Conservation (phyloP, 2,888 invertebrate species). For the Conistra vaccinii region DNA sequence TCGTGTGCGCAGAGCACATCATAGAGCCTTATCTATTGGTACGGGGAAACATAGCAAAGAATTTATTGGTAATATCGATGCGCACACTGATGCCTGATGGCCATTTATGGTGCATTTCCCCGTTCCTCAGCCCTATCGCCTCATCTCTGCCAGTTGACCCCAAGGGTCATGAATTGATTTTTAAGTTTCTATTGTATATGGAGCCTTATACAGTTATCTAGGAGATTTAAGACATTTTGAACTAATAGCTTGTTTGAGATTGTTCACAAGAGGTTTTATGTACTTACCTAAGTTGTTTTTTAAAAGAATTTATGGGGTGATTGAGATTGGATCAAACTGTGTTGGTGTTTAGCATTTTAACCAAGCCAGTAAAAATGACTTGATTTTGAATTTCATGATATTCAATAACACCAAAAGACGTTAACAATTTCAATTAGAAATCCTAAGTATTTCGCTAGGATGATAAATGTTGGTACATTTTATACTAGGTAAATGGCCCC, state of each 20-base stretch:
- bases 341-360: background rate
- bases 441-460: background rate
- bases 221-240: slow-evolving; percentile 52
- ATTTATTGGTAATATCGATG: slow-evolving; percentile 88
- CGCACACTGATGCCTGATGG: slow-evolving; percentile 83
- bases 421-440: background rate
- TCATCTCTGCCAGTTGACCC: slow-evolving; percentile 80
- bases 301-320: slow-evolving; percentile 18
- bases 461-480: background rate
- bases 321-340: slow-evolving; percentile 18
- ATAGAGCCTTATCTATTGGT: slow-evolving; percentile 85
- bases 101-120: slow-evolving; percentile 80
- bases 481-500: background rate
- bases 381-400: background rate
- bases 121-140: slow-evolving; percentile 76
- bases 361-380: background rate
- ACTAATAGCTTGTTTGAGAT: slow-evolving; percentile 58
- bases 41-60: slow-evolving; percentile 82
- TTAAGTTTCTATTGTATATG: slow-evolving; percentile 83
- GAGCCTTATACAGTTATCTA: slow-evolving; percentile 55
- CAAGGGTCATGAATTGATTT: slow-evolving; percentile 88
- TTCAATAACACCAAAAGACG: background rate
- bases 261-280: slow-evolving; percentile 35
- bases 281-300: slow-evolving; percentile 1
- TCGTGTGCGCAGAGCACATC: slow-evolving; percentile 76